Conservation (phyloP, 2,888 invertebrate species). For the Xanthorhoe spadicearia region DNA sequence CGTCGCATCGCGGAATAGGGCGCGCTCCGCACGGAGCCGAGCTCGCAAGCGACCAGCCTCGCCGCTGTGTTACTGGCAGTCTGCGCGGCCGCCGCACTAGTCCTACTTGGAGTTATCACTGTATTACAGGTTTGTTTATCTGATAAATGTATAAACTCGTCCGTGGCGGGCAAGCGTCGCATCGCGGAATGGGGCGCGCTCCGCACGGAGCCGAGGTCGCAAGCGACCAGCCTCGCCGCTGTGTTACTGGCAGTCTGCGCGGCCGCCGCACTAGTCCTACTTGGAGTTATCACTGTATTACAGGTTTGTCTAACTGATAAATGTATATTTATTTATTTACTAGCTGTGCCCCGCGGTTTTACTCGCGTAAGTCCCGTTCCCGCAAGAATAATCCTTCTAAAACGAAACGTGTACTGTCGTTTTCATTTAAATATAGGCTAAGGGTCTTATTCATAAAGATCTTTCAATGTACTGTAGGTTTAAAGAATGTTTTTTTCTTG, state of each 20-base stretch:
- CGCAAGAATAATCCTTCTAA: no score
- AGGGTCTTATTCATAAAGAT: no score
- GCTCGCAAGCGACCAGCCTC: conserved; percentile 28
- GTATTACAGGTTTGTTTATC: conserved; percentile 54
- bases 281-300: conserved; percentile 87
- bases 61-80: conserved; percentile 77
- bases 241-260: conserved; percentile 86
- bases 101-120: conserved; percentile 89
- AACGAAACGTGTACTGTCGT: no score
- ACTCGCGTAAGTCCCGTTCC: no score
- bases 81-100: conserved; percentile 88
- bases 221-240: neutral
- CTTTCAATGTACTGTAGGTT: no score
- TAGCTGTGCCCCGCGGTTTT: no score
- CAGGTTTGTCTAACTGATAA: conserved; percentile 13
- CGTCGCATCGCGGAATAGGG: conserved; percentile 87
- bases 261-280: conserved; percentile 88
- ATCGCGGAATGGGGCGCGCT: conserved; percentile 83
- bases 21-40: conserved; percentile 67
- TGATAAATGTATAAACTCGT: no score
- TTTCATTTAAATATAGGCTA: no score
- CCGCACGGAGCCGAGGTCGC: conserved; percentile 56
- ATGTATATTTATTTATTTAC: no score
- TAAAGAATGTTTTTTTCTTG: no score
- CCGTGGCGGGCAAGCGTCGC: no score